Evolutionary conservation across 2,888 invertebrate genomes (phyloP).

Genomic region (Cosmia trapezina): DNA sequence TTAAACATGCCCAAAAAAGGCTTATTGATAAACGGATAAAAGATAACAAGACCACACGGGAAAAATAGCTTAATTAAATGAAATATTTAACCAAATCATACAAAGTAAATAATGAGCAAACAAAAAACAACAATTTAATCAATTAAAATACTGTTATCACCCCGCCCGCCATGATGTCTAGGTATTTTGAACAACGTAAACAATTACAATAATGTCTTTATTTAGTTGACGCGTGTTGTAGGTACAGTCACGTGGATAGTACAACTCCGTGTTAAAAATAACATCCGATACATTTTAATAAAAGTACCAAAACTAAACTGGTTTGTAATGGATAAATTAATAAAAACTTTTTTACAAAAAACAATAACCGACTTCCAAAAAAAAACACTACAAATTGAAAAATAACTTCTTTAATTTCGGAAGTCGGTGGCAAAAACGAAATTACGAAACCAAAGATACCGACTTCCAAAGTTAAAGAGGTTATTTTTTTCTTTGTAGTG

Average conservation of each 20-base stretch:
- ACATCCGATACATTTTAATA: constrained; percentile 11
- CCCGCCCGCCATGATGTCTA: constrained; percentile 55
- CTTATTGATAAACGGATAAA: not conserved
- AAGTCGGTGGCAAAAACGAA: too few species aligned
- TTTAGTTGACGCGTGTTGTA: constrained; percentile 5
- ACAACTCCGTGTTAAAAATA: constrained; percentile 7
- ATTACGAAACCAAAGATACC: too few species aligned
- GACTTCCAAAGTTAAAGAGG: too few species aligned
- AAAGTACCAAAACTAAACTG: too few species aligned
- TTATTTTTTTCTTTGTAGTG: too few species aligned
- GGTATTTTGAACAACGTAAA: constrained; percentile 24
- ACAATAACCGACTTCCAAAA: too few species aligned
- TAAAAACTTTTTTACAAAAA: too few species aligned
- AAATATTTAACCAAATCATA: constrained; percentile 12
- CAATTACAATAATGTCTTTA: constrained; percentile 28
- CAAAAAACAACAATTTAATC: constrained; percentile 24
- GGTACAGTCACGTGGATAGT: constrained; percentile 36
- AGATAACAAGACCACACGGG: constrained; percentile 22
- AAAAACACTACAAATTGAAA: too few species aligned
- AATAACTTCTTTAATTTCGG: too few species aligned
- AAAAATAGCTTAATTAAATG: not conserved
- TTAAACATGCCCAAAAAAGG: not conserved
- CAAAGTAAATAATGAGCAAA: constrained; percentile 11
- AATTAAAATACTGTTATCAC: constrained; percentile 19
- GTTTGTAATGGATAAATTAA: too few species aligned